Base-by-base conservation (phyloP, 1,140 invertebrate genomes). In the Lethocerus indicus region DNA sequence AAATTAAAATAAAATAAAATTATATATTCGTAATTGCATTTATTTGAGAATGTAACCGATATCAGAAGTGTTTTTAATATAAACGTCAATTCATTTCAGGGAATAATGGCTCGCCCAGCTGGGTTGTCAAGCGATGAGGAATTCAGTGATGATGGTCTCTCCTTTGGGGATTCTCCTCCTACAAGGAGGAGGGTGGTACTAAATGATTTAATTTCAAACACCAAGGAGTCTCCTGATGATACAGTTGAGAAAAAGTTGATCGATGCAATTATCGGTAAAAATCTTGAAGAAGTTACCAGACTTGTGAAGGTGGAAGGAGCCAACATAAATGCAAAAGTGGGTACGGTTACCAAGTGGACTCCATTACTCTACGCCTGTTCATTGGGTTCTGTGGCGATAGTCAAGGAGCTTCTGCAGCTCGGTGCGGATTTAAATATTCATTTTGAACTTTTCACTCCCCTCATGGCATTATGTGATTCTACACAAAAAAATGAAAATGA, bases 341-440 rank as follows among this genome's bases (percentile, higher is more conserved):
- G 62, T 39, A 44, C 27, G 25, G 16, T 4, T 44, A 64, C 57
- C 50, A 61, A 67, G 16, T 64, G 62, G 55, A 69, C 67, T 26
- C 62, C 70, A 4, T 62, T 71, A 25, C 69, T 71, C 66, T 61
- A 60, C 26, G 70, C 69, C 27, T 67, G 67, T 20, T 59, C 55
- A 32, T 60, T 60, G 36, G 69, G 69, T 13, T 63, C 61, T 55
- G 54, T 60, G 12, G 54, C 51, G 16, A 56, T 65, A 3, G 61
- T 71, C 13, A 56, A 64, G 25, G 56, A 63, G n/a, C 40, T 72
- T 5, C 53, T 70, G 5, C 16, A 46, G 5, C 18, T 21, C 16
- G 27, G 32, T 2, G 52, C 52, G 16, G 37, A 35, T 45, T 4
- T 29, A 20, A 41, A 29, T 25, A 25, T 39, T 4, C n/a, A 21